Evolutionary conservation across 2,888 invertebrate species (phyloP).

Genomic region (Slavum lentiscoides): DNA sequence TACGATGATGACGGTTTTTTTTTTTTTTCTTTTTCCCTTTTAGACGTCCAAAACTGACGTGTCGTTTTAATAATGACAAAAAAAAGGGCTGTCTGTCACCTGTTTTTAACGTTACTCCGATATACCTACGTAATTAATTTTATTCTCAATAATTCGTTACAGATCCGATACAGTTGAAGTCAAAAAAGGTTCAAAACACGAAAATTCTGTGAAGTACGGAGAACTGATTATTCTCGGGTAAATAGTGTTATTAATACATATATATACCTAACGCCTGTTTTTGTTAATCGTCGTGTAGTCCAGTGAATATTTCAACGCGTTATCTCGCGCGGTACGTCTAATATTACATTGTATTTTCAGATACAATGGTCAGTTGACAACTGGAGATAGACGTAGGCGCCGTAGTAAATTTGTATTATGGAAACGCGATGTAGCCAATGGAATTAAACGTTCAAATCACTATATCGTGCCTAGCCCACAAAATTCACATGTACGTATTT

Average conservation of each 20-base stretch:
- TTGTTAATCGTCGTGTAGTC: not conserved
- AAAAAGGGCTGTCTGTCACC: too few relatives aligned
- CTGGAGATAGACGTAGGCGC: constrained; percentile 89
- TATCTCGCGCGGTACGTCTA: not conserved
- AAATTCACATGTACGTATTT: constrained; percentile 68
- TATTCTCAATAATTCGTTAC: not conserved
- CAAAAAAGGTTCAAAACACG: constrained; percentile 67
- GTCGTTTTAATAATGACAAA: too few relatives aligned
- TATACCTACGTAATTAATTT: too few relatives aligned
- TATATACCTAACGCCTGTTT: not conserved
- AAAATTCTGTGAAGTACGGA: constrained; percentile 81
- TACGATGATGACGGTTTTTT: too few relatives aligned
- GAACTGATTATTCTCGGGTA: constrained; percentile 93
- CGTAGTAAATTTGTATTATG: constrained; percentile 92
- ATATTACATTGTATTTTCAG: constrained; percentile 61
- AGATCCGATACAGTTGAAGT: constrained; percentile 35
- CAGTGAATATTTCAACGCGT: not conserved
- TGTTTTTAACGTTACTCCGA: too few relatives aligned
- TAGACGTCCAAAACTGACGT: too few relatives aligned
- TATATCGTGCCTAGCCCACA: constrained; percentile 96
- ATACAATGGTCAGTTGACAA: constrained; percentile 92
- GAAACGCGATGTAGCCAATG: constrained; percentile 83
- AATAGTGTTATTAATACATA: constrained; percentile 60
- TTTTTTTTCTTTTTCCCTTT: too few relatives aligned
- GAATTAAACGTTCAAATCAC: constrained; percentile 91